Base-by-base conservation (phyloP, 2,888 invertebrate species). In the Miltochrista miniata region DNA sequence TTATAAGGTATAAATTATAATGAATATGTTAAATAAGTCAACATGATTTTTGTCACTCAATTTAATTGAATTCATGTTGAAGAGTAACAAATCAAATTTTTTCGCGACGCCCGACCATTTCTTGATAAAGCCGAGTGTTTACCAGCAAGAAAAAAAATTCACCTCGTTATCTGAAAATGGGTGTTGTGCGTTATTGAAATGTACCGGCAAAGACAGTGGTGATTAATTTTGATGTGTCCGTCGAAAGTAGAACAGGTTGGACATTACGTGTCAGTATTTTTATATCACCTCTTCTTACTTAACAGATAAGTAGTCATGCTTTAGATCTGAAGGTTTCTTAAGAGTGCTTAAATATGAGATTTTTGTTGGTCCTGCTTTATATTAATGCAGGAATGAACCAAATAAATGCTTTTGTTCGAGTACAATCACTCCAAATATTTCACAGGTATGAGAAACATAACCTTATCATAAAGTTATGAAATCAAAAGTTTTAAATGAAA, bases 31-130 rank as follows among this genome's bases (percentile, higher is more conserved):
- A 39, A 44, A 47, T 35, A 47, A 58, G 61, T 61, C 59, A 70
- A 76, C 75, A 71, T 72, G 74, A 86, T 81, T 87, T 85, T 87
- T 86, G 88, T 87, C 87, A 87, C 86, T 85, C 84, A 81, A 80
- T 85, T 82, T 83, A 83, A 81, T 81, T 80, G 81, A 79, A 77
- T 77, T 74, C 79, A 81, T 77, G 84, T 81, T 66, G 74, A 75
- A 61, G 72, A 66, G 83, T 82, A 82, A 88, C 89, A 90, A 90
- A 89, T 90, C 90, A 90, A 87, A 80, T 85, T 88, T 90, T 89
- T 89, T 86, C 78, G 72, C 74, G 71, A 76, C 68, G 74, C 58
- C 72, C 71, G 71, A 65, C 74, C 79, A 69, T 79, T 83, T 78
- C 79, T 75, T 68, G 81, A 82, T 82, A 79, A 72, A 77, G 81